These are phyloP conservation scores for Cataglyphis cursor DNA, from an alignment of 2,888 invertebrate genomes.

Conservation along the genomic window DNA sequence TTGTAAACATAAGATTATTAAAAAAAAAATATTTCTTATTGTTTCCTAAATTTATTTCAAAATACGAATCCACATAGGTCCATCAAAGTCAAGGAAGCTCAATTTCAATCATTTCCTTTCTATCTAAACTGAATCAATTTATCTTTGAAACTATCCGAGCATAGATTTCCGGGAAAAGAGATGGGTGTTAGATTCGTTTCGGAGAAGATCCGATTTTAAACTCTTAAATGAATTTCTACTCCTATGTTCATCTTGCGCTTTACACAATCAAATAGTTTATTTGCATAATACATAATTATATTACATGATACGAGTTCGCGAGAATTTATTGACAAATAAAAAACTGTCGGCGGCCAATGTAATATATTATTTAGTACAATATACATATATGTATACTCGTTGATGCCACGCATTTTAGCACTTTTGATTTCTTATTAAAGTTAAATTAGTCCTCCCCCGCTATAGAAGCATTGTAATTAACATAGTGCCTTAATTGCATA, in stretches of 20 bases:
- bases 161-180: neutral
- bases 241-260: neutral
- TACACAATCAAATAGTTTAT: neutral
- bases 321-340: neutral
- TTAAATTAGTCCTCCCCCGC: neutral
- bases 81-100: neutral
- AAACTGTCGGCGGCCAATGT: neutral
- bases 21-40: neutral
- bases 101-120: neutral
- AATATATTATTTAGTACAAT: neutral
- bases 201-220: neutral
- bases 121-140: neutral
- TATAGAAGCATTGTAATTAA: slow-evolving; percentile 9
- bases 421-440: neutral
- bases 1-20: neutral
- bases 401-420: neutral
- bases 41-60: neutral
- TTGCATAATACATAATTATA: neutral
- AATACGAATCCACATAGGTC: neutral
- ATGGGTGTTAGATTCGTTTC: neutral
- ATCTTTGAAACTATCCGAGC: neutral
- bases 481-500: neutral
- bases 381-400: neutral
- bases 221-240: neutral
- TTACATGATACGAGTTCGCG: neutral